Evolutionary conservation across 2,113 vertebrate species (phyloP).

Genomic region (Myiagra hebetior): DNA sequence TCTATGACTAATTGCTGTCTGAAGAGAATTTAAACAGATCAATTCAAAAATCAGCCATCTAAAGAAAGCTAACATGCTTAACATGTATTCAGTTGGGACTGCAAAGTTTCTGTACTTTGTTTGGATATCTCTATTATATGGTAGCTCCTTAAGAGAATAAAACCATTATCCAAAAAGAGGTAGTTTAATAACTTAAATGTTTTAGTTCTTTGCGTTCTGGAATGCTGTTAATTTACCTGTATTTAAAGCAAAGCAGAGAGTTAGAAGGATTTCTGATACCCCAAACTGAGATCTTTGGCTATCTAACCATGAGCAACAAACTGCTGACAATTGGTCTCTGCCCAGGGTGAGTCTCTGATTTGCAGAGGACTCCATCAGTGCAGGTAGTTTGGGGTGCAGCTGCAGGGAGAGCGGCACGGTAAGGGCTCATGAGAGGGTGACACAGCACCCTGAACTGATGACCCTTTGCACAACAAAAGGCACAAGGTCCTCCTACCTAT

Average conservation of each 20-base stretch:
- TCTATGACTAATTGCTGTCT: slow-evolving; percentile 55
- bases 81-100: background rate
- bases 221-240: background rate
- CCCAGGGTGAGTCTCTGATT: background rate
- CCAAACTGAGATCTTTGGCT: background rate
- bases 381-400: background rate
- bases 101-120: background rate
- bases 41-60: slow-evolving; percentile 15
- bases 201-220: background rate
- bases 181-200: background rate
- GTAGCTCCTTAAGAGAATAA: background rate
- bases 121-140: background rate
- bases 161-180: background rate
- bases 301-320: background rate
- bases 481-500: background rate
- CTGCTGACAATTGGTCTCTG: background rate
- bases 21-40: slow-evolving; percentile 43
- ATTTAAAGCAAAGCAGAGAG: background rate
- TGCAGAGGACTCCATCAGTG: background rate
- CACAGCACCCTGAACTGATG: background rate
- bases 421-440: too few species aligned
- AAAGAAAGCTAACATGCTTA: background rate
- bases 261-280: background rate
- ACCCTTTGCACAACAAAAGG: background rate
- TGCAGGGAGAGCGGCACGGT: background rate